phyloP scores from a whole-genome alignment of 2,888 invertebrate species.

The Meghimatium bilineatum region DNA sequence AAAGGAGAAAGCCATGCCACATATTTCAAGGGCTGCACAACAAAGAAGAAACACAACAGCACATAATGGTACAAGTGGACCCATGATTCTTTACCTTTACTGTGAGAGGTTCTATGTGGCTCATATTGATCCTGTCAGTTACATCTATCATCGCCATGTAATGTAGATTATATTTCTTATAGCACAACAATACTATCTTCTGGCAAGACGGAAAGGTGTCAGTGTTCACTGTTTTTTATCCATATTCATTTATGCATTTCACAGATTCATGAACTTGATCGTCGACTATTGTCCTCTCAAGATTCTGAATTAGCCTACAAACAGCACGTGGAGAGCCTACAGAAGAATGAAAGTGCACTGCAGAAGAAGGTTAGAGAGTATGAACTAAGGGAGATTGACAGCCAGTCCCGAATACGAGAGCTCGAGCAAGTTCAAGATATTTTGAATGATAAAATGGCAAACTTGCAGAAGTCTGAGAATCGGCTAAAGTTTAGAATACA shows the following conservation, averaged over 20 bases:
- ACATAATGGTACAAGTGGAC: no score
- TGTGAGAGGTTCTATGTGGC: no score
- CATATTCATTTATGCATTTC: not conserved
- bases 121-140: no score
- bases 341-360: slow-evolving; percentile 60
- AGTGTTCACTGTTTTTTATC: no score
- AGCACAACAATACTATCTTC: no score
- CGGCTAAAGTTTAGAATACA: slow-evolving; percentile 64
- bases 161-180: no score
- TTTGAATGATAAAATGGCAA: slow-evolving; percentile 64
- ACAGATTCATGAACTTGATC: slow-evolving; percentile 60
- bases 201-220: no score
- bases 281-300: slow-evolving; percentile 57
- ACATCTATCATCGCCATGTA: no score
- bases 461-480: slow-evolving; percentile 66
- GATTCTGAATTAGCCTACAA: slow-evolving; percentile 61
- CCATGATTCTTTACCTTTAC: no score
- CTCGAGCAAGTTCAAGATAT: slow-evolving; percentile 60
- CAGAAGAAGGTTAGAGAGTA: slow-evolving; percentile 58
- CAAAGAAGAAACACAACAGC: no score
- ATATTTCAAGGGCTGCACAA: no score
- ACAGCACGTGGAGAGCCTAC: slow-evolving; percentile 61
- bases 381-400: slow-evolving; percentile 63
- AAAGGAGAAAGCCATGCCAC: no score
- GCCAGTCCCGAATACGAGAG: slow-evolving; percentile 61